phyloP scores from a whole-genome alignment of 2,888 invertebrate species.

The Thera britannica region DNA sequence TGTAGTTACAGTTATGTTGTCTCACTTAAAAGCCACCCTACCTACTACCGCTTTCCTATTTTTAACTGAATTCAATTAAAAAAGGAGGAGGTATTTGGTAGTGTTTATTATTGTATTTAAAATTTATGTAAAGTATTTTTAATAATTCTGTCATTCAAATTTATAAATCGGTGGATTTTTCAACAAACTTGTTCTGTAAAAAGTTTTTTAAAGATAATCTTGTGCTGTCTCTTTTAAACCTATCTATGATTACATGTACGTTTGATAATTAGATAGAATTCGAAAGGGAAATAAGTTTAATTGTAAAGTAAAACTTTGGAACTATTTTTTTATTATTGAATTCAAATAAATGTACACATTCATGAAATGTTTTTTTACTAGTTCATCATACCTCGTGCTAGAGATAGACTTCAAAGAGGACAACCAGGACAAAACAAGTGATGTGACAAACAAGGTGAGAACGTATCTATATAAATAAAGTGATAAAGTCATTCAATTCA shows the following conservation, averaged over 20 bases:
- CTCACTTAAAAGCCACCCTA: too few relatives aligned
- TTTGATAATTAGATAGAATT: background rate
- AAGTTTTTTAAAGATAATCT: background rate
- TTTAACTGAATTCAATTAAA: too few relatives aligned
- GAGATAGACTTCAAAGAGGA: too few relatives aligned
- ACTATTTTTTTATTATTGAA: constrained; percentile 30
- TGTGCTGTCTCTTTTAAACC: background rate
- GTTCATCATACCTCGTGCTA: too few relatives aligned
- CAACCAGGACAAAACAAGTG: too few relatives aligned
- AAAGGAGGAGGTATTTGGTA: too few relatives aligned
- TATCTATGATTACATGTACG: background rate
- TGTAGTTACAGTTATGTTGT: too few relatives aligned
- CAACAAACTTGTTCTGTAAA: background rate
- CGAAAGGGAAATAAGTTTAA: background rate
- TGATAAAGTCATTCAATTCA: too few relatives aligned
- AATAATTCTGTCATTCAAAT: background rate
- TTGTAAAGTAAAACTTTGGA: constrained; percentile 11
- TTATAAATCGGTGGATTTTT: background rate
- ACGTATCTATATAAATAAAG: too few relatives aligned
- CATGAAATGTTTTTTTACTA: background rate
- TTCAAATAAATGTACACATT: constrained; percentile 13
- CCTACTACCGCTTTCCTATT: too few relatives aligned
- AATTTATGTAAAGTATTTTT: background rate
- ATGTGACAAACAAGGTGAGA: too few relatives aligned
- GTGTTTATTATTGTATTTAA: background rate